Evolutionary conservation across 2,113 vertebrate genomes (phyloP), one percentile per base, ranked within the genome.

Genomic region (Tachycineta bicolor): DNA sequence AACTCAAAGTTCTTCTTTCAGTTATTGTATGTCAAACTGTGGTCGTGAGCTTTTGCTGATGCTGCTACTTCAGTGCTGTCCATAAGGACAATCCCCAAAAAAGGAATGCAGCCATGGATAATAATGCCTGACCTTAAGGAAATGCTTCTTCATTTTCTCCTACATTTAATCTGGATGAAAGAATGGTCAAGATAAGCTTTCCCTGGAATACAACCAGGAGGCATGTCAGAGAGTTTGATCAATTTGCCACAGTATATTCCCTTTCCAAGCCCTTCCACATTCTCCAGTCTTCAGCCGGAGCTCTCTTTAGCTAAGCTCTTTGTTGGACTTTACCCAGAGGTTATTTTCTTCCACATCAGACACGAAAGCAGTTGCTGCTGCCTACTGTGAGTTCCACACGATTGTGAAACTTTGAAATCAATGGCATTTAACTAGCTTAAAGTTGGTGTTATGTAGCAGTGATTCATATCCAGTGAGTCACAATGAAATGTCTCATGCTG

Each of bases 381-480:
- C 64, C 60, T 86, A 78, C 56, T 70, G 41, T 1, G 15, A 92
- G 90, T 84, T 81, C 81, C 76, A 92, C 25, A 68, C 3, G 10
- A 63, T 71, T 80, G 83, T 21, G 52, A 96, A 96, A 96, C 76
- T 89, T 89, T 53, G 46, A 92, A 86, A 95, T 93, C 73, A 78
- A 26, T 71, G 77, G 52, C 80, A 83, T 89, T 93, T 82, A 93
- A 82, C 52, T 37, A 89, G 37, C 79, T 87, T 87, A 70, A 70
- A 93, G 53, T 34, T 76, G 80, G 56, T 88, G 87, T 93, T 93
- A 76, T 9, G 43, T 74, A 82, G 83, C 62, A 75, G 37, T 95
- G 76, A 97, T 89, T 92, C 93, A 92, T 49, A 89, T 13, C 56
- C 65, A 90, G 59, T 95, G 96, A 96, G 73, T 94, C 96, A 96